Percentiles rank a stretch among this genome's conserved stretches.
phyloP scores from a whole-genome alignment of 2,113 vertebrate genomes.

The Puffinus mauretanicus region DNA sequence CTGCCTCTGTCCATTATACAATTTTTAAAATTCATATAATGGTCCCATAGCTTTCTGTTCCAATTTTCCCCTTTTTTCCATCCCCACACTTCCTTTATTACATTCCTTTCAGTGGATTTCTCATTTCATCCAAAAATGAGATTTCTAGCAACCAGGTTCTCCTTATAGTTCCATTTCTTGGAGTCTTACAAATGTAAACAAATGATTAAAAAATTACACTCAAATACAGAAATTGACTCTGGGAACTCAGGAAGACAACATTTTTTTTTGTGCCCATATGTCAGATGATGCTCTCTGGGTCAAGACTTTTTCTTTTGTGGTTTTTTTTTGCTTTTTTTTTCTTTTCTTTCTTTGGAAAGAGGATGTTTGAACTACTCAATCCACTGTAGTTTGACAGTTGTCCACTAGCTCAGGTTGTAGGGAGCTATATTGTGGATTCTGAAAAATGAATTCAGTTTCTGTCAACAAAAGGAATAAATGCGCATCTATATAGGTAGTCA shows the following conservation, averaged over 20 bases:
- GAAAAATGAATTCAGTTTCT: neutral
- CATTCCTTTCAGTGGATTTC: neutral
- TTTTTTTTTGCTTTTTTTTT: neutral
- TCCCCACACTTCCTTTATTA: neutral
- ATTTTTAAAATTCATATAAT: neutral
- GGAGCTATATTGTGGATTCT: neutral
- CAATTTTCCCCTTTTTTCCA: neutral
- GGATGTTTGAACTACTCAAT: neutral
- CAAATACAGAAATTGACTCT: neutral
- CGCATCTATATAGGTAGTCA: neutral
- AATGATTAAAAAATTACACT: neutral
- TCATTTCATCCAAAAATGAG: neutral
- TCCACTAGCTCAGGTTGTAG: neutral
- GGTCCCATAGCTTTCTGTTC: neutral
- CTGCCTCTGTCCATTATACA: neutral
- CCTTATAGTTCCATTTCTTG: neutral
- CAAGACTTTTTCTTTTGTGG: too few relatives aligned
- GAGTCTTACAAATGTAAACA: neutral
- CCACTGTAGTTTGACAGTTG: neutral
- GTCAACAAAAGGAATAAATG: neutral
- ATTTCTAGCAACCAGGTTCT: neutral
- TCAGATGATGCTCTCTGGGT: neutral
- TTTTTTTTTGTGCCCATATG: neutral
- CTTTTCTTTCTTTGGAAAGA: neutral
- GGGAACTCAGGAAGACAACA: neutral